Conservation (phyloP, 2,113 vertebrate species). For the Probosciger aterrimus region DNA sequence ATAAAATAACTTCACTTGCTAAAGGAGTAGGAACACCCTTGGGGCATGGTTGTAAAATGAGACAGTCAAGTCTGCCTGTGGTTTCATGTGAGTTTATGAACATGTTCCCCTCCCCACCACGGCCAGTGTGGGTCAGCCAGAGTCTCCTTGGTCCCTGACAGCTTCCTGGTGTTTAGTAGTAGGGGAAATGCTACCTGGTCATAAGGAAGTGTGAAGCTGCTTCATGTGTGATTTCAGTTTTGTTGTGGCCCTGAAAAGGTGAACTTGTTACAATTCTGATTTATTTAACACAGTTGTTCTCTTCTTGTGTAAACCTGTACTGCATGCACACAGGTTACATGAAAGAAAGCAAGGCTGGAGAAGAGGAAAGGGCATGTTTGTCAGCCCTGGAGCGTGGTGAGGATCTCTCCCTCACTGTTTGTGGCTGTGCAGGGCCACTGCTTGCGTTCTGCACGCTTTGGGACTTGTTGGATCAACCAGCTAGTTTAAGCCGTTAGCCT, state of each 20-base stretch:
- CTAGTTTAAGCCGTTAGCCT: background rate
- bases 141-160: background rate
- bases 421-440: background rate
- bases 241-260: background rate
- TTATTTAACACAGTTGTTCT: background rate
- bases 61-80: background rate
- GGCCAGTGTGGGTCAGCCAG: background rate
- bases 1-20: background rate
- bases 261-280: background rate
- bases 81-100: background rate
- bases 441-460: fast-evolving
- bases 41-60: background rate
- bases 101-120: background rate
- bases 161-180: background rate
- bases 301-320: background rate
- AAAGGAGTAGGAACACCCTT: background rate
- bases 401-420: background rate
- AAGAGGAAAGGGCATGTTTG: background rate
- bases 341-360: background rate
- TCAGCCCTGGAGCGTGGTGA: background rate
- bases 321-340: background rate
- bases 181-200: background rate
- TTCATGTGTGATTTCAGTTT: background rate
- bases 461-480: fast-evolving
- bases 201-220: background rate